A percentile compares a stretch with the other conserved stretches of the same genome.
These are phyloP conservation scores for Phoebastria nigripes DNA, from an alignment of 2,797 vertebrate species.

Conservation along the genomic window DNA sequence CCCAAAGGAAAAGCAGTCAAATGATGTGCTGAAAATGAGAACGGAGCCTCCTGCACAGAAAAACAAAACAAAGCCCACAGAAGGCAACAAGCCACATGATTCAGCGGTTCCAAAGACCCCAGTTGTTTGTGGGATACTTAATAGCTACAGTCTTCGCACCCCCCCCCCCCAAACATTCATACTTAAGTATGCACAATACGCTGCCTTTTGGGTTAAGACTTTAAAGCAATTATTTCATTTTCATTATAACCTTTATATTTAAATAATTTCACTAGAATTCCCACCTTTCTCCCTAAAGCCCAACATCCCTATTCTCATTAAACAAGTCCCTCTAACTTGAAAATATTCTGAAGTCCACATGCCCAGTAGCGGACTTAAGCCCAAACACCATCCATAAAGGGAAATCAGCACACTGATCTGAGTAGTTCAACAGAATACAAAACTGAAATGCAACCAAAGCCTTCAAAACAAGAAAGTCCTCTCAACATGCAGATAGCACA, in stretches of 20 bases:
- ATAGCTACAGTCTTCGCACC: background rate
- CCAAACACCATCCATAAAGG: background rate
- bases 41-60: background rate
- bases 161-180: background rate
- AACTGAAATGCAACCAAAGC: background rate
- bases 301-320: background rate
- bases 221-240: background rate
- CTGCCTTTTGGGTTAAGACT: background rate
- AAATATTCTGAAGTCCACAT: accelerated
- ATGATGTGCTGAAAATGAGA: background rate
- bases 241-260: background rate
- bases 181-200: background rate
- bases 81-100: background rate
- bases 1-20: background rate
- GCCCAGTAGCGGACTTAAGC: background rate
- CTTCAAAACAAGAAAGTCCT: background rate
- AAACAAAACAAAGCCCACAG: background rate
- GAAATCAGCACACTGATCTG: background rate
- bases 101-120: background rate
- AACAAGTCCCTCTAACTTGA: background rate
- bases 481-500: background rate
- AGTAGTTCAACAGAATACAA: background rate
- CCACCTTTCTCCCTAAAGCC: background rate
- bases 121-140: background rate
- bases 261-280: background rate